Base-by-base conservation (phyloP, 2,888 invertebrate genomes). In the Ferrisia virgata region DNA sequence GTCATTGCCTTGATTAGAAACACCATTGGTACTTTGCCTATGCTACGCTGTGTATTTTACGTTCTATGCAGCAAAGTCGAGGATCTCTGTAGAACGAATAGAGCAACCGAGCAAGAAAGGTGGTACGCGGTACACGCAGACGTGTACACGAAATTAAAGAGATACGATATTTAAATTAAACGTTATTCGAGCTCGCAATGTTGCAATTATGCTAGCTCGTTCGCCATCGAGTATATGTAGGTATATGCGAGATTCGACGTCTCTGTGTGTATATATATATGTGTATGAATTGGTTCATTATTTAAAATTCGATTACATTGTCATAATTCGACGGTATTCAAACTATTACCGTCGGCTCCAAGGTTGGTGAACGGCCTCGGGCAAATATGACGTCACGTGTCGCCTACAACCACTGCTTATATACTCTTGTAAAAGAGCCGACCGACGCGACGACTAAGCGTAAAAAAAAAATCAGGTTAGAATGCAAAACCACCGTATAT, bases 281-380 rank as follows among this genome's bases (percentile, higher is more conserved):
- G n/a, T n/a, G 22, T 40, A 64, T 76, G 72, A 76, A 76, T 76
- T 76, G 36, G 72, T 76, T 76, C 72, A 76, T 76, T 76, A 76
- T 76, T 76, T 36, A 76, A 76, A 76, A 76, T 76, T 76, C 72
- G 72, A 76, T 76, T 76, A 36, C 72, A 76, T 76, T 76, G 72
- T 76, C 72, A 76, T 76, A 76, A 76, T 76, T 76, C 72, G 36
- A 76, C 72, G 36, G 33, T 76, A 76, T 76, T 76, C 72, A 76
- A 76, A 76, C 33, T 76, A 33, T 76, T 33, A 76, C 72, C 18
- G 72, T 9, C 36, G 72, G 36, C 72, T 76, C 36, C 72, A 76
- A 76, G 72, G 72, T 76, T 36, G 72, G 31, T 36, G 72, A 76
- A 76, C 72, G 72, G 72, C 72, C 72, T 76, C 72, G 36, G 72